A percentile compares a stretch with the other conserved stretches of the same genome.
Conservation (phyloP, 2,888 invertebrate genomes). For the Exephanes ischioxanthus region DNA sequence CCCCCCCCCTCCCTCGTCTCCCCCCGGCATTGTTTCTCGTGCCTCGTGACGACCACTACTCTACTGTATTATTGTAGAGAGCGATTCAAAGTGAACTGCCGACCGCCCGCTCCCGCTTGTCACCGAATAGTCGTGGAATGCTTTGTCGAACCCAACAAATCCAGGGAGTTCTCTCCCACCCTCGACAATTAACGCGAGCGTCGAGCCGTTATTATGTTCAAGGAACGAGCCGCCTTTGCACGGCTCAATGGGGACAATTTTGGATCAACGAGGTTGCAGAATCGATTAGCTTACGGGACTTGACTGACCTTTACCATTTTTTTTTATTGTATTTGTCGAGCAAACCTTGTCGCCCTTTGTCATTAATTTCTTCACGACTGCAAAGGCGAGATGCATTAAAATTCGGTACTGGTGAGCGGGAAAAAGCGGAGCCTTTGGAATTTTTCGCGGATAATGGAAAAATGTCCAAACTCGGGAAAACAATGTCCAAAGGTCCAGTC, state of each 20-base stretch:
- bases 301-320: too few relatives aligned
- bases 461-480: too few relatives aligned
- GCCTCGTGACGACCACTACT: slow-evolving; percentile 13
- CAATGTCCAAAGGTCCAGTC: too few relatives aligned
- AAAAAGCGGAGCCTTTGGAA: too few relatives aligned
- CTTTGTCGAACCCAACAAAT: slow-evolving; percentile 31
- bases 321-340: too few relatives aligned
- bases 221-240: slow-evolving; percentile 32
- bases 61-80: slow-evolving; percentile 53
- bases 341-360: too few relatives aligned
- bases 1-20: neutral
- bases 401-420: too few relatives aligned
- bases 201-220: slow-evolving; percentile 4
- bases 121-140: slow-evolving; percentile 60
- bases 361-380: too few relatives aligned
- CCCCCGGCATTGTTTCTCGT: slow-evolving; percentile 43
- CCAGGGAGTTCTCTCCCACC: slow-evolving; percentile 4
- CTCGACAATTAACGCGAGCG: slow-evolving; percentile 40
- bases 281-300: slow-evolving; percentile 15
- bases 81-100: slow-evolving; percentile 57
- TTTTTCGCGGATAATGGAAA: too few relatives aligned
- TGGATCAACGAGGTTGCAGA: slow-evolving; percentile 41
- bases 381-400: too few relatives aligned
- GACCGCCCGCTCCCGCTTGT: slow-evolving; percentile 42
- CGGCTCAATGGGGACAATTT: slow-evolving; percentile 39